Percentiles rank a stretch among this genome's conserved stretches.
These are phyloP conservation scores for Puntigrus tetrazona DNA, from an alignment of 2,113 vertebrate species.

Conservation along the genomic window DNA sequence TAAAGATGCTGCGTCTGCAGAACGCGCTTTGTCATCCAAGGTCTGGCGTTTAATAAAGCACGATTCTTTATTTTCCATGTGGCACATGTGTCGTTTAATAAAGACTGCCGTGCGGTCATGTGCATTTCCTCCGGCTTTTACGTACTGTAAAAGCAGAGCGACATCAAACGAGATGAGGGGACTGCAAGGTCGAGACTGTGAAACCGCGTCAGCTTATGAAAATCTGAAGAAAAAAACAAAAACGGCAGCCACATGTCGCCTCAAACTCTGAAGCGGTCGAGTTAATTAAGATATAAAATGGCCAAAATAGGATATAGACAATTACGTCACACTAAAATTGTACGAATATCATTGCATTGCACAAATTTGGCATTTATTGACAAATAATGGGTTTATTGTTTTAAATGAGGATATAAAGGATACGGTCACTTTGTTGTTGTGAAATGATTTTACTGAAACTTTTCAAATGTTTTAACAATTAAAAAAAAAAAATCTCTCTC, in stretches of 20 bases:
- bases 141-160: constrained; percentile 10
- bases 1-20: background rate
- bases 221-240: background rate
- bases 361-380: background rate
- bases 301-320: background rate
- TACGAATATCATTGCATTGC: background rate
- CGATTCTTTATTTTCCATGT: background rate
- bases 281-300: background rate
- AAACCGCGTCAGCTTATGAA: constrained; percentile 2
- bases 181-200: constrained; percentile 10
- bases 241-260: constrained; percentile 7
- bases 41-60: background rate
- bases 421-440: background rate
- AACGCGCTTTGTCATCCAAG: background rate
- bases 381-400: background rate
- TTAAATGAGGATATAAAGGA: background rate
- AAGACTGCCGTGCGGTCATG: background rate
- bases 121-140: constrained; percentile 10
- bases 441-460: background rate
- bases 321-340: background rate
- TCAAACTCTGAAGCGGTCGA: background rate
- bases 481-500: too few species aligned
- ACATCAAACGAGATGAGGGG: constrained; percentile 8
- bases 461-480: background rate
- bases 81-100: constrained; percentile 16